phyloP scores from a whole-genome alignment of 2,797 vertebrate genomes.

The Percopsis omiscomaycus region DNA sequence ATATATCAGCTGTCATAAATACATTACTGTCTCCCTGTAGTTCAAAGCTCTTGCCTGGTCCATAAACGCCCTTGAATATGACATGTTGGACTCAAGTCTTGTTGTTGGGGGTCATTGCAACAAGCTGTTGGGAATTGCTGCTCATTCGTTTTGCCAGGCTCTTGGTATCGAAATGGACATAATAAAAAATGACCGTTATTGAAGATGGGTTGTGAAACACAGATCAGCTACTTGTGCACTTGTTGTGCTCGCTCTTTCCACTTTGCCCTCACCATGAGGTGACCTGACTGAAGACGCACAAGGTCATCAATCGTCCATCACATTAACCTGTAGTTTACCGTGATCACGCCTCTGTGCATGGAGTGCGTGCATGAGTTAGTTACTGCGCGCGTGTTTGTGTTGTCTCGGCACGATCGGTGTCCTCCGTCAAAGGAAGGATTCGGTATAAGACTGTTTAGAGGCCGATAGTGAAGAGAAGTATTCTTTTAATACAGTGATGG shows the following conservation, averaged over 20 bases:
- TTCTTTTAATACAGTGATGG: constrained; percentile 41
- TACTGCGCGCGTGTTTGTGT: constrained; percentile 24
- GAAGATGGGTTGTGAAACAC: constrained; percentile 20
- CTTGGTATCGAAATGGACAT: neutral
- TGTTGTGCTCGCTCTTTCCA: constrained; percentile 64
- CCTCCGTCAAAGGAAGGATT: constrained; percentile 51
- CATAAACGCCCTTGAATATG: constrained; percentile 75
- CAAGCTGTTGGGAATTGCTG: constrained; percentile 49
- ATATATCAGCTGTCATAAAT: constrained; percentile 38
- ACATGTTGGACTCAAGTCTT: constrained; percentile 64
- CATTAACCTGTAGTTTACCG: constrained; percentile 27
- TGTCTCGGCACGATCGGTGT: constrained; percentile 41
- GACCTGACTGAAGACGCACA: constrained; percentile 62
- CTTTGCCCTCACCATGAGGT: constrained; percentile 39
- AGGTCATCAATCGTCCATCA: constrained; percentile 63
- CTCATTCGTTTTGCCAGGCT: neutral
- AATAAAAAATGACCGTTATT: constrained; percentile 26
- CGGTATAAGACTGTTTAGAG: constrained; percentile 55
- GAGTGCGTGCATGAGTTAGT: constrained; percentile 11
- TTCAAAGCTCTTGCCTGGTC: constrained; percentile 65
- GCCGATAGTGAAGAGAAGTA: constrained; percentile 44
- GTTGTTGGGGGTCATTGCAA: constrained; percentile 61
- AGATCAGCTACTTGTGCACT: constrained; percentile 61
- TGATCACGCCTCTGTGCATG: constrained; percentile 17
- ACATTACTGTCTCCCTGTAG: constrained; percentile 28